A percentile compares a stretch with the other conserved stretches of the same genome.
These are phyloP conservation scores for Meloidogyne exigua DNA, from an alignment of 1,140 invertebrate genomes.

Conservation along the genomic window DNA sequence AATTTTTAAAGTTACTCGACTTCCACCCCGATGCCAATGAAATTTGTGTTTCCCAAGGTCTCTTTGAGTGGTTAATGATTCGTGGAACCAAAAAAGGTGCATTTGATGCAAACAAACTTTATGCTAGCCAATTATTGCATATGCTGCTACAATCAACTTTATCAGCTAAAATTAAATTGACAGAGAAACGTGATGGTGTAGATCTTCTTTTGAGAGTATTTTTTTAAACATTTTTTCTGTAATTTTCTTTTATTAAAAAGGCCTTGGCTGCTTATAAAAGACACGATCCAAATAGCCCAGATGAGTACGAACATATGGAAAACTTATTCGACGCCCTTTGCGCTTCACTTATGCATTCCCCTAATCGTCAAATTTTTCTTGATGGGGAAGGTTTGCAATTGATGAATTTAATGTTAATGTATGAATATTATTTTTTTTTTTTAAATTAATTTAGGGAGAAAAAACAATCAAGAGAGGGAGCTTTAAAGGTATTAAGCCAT, in stretches of 20 bases:
- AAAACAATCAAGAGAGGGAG: constrained; percentile 91
- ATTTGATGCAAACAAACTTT: constrained; percentile 93
- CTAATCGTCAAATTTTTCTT: constrained; percentile 82
- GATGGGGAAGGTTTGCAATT: constrained; percentile 90
- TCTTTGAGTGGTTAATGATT: constrained; percentile 87
- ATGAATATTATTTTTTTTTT: constrained; percentile 22
- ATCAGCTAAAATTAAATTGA: constrained; percentile 73
- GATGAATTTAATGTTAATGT: constrained; percentile 92
- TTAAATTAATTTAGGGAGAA: constrained; percentile 75
- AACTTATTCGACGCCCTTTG: constrained; percentile 94
- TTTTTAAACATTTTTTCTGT: background rate
- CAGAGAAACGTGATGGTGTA: constrained; percentile 90
- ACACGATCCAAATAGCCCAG: constrained; percentile 82
- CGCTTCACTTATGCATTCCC: constrained; percentile 80
- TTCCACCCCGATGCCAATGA: constrained; percentile 78
- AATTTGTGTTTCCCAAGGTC: constrained; percentile 76
- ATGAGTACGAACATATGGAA: constrained; percentile 98
- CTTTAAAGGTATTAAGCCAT: constrained; percentile 92
- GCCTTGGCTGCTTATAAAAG: constrained; percentile 78
- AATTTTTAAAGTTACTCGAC: constrained; percentile 69
- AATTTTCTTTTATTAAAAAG: constrained; percentile 66
- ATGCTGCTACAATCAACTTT: constrained; percentile 87
- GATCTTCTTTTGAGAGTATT: constrained; percentile 87
- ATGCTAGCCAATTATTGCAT: constrained; percentile 90
- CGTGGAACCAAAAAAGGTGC: constrained; percentile 74